Conservation (phyloP, 2,113 vertebrate species). For the Pardalotus punctatus region DNA sequence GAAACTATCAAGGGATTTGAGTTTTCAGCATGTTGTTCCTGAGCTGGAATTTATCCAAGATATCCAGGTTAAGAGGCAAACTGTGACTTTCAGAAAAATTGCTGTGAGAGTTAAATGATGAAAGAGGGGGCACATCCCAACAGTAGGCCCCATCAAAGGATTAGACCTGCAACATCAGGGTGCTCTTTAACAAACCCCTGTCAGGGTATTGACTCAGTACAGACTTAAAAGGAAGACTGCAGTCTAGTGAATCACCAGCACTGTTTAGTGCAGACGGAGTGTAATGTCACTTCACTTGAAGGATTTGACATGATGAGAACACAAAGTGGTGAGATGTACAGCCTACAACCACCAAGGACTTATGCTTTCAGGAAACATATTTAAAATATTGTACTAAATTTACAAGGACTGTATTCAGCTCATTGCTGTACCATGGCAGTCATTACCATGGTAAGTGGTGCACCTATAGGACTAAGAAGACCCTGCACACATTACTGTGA, state of each 20-base stretch:
- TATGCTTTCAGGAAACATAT: not conserved
- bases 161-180: conserved; percentile 23
- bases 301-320: conserved; percentile 37
- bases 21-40: not conserved
- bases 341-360: not conserved
- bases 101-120: not conserved
- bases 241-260: conserved; percentile 39
- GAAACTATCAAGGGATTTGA: not conserved
- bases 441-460: not conserved
- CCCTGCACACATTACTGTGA: not conserved
- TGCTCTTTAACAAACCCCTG: conserved; percentile 3
- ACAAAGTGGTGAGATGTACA: not conserved
- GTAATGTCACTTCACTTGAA: conserved; percentile 53
- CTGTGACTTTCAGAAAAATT: conserved; percentile 17
- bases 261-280: conserved; percentile 4
- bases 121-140: not conserved
- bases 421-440: not conserved
- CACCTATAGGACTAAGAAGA: not conserved
- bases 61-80: conserved; percentile 6
- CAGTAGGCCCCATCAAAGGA: conserved; percentile 14
- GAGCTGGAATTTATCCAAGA: conserved; percentile 15
- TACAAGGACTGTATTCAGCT: not conserved
- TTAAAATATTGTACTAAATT: not conserved
- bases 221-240: conserved; percentile 10
- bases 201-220: not conserved